Evolutionary conservation across 1,140 invertebrate genomes (phyloP), one percentile per base, ranked within the genome.

Genomic region (Hylaeus anthracinus): DNA sequence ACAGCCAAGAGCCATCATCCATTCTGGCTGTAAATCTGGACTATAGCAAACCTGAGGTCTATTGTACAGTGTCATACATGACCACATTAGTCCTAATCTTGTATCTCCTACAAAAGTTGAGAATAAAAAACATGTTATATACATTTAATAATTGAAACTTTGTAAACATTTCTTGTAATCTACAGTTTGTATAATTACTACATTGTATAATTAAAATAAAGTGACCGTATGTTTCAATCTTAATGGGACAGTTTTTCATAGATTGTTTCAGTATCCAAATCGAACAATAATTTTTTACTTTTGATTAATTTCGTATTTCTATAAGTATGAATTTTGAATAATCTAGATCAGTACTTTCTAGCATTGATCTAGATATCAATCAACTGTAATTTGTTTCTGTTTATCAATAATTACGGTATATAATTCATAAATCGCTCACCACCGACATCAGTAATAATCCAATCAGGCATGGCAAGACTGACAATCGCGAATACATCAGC

Each of bases 361-460:
- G 26, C 26, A 26, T 26, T 26, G 26, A 26, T 26, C 26, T 26
- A 26, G 26, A 26, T 3, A 5, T 41, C 14, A 26, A 26, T 26
- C 26, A 26, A 26, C 26, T 26, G 26, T 26, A 26, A 26, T 26
- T 26, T 26, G 26, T 26, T 26, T 26, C 26, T 26, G 26, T 26
- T 26, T 26, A 26, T 26, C 26, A 26, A 26, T 26, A 61, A 14
- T 3, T 48, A 48, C n/a, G 39, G 39, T 43, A 37, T 39, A 12
- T 41, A 41, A 64, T 63, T 71, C 43, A n/a, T 72, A 70, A 26
- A 75, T 70, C 48, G 78, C 72, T 83, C 94, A 97, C 97, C 97
- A 93, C 98, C 98, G 87, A 98, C 97, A 93, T 98, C 97, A 5
- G 98, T 98, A 55, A 98, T 97, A 88, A 99, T 98, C 98, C 98